phyloP scores from a whole-genome alignment of 2,797 vertebrate species.

The Mormyrus proboscirostris region DNA sequence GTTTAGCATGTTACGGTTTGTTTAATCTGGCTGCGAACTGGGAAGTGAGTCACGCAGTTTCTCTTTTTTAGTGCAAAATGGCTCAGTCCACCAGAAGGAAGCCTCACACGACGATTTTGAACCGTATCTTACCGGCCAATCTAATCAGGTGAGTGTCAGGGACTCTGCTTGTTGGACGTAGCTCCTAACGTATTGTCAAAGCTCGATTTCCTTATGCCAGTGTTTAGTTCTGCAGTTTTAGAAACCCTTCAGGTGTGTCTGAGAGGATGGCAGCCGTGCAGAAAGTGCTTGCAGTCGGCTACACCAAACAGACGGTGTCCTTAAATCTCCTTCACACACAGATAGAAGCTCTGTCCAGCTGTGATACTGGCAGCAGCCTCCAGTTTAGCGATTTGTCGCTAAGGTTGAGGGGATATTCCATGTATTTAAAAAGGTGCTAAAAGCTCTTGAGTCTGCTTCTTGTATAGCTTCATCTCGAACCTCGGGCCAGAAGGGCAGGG shows the following conservation, averaged over 20 bases:
- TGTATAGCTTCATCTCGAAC: background rate
- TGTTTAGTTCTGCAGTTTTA: background rate
- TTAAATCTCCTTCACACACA: slow-evolving; percentile 6
- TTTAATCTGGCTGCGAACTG: slow-evolving; percentile 21
- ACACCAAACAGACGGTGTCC: background rate
- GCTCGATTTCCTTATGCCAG: background rate
- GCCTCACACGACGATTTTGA: slow-evolving; percentile 94
- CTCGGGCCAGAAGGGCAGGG: background rate
- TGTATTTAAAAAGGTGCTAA: background rate
- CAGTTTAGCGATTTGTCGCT: background rate
- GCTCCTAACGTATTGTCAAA: background rate
- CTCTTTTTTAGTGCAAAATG: slow-evolving; percentile 82
- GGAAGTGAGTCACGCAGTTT: background rate
- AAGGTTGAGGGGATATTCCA: background rate
- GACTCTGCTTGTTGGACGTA: background rate
- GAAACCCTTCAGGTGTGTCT: background rate
- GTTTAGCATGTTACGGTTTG: background rate
- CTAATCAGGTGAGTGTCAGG: slow-evolving; percentile 78
- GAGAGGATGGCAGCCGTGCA: background rate
- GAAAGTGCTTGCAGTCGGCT: background rate
- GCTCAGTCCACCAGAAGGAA: slow-evolving; percentile 93
- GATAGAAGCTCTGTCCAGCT: background rate
- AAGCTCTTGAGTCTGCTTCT: background rate
- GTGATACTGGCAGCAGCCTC: background rate
- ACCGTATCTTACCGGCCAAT: slow-evolving; percentile 88